phyloP scores from a whole-genome alignment of 1,140 invertebrate genomes.

The Macrotrachela quadricornifera region DNA sequence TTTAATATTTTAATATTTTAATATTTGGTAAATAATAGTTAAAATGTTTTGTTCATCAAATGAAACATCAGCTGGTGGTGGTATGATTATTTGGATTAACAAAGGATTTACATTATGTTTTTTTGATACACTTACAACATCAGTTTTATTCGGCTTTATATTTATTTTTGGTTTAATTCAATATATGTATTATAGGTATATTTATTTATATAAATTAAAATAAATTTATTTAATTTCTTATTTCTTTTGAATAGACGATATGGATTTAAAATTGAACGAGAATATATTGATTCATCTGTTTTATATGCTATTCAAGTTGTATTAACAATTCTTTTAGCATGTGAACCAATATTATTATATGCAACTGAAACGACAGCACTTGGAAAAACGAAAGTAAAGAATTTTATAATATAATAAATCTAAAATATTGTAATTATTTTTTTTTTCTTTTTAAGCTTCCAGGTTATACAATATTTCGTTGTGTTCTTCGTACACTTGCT shows the following conservation, averaged over 20 bases:
- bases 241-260: conserved; percentile 23
- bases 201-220: too few species aligned
- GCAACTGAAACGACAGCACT: neutral
- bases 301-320: conserved; percentile 1
- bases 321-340: neutral
- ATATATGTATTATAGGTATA: conserved; percentile 51
- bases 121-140: conserved; percentile 54
- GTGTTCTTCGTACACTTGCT: conserved; percentile 31
- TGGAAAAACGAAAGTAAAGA: conserved; percentile 1
- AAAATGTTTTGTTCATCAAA: neutral
- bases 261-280: conserved; percentile 15
- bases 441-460: too few species aligned
- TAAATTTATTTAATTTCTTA: conserved; percentile 20
- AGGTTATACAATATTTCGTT: conserved; percentile 14
- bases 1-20: too few species aligned
- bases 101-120: conserved; percentile 77
- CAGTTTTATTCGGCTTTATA: conserved; percentile 47
- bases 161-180: conserved; percentile 57
- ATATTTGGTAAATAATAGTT: neutral
- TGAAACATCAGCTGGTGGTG: neutral
- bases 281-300: conserved; percentile 9
- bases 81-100: conserved; percentile 43
- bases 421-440: too few species aligned
- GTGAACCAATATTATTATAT: neutral
- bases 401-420: neutral